Conservation (phyloP, 2,113 vertebrate genomes). For the Vidua chalybeata region DNA sequence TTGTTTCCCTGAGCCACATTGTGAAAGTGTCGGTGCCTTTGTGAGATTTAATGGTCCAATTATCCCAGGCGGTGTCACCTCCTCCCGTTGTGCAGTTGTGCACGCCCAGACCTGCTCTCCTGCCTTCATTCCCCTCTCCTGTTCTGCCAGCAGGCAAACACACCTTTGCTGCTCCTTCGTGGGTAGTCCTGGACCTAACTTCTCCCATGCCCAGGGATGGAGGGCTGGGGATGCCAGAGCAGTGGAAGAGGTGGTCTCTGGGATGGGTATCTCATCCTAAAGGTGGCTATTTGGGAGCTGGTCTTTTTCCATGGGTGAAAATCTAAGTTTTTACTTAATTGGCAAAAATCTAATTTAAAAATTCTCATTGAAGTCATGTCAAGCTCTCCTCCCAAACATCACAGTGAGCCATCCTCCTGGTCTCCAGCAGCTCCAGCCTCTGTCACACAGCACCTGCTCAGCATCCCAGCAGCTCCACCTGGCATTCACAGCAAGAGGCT, state of each 20-base stretch:
- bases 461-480: background rate
- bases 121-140: background rate
- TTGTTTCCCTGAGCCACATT: background rate
- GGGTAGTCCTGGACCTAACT: background rate
- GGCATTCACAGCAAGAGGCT: background rate
- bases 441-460: background rate
- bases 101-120: background rate
- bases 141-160: background rate
- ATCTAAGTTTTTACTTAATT: background rate
- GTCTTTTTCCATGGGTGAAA: background rate
- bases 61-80: constrained; percentile 1
- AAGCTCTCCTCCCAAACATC: background rate
- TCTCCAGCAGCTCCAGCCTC: background rate
- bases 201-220: background rate
- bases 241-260: background rate
- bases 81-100: background rate
- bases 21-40: constrained; percentile 1
- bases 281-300: background rate
- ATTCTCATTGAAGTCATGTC: background rate
- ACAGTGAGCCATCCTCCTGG: background rate
- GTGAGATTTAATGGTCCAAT: constrained; percentile 53
- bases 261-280: background rate
- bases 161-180: background rate
- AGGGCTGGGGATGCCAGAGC: background rate
- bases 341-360: background rate